Percentiles rank a stretch among this genome's conserved stretches.
Conservation (phyloP, 2,888 invertebrate genomes). For the Hypena proboscidalis region DNA sequence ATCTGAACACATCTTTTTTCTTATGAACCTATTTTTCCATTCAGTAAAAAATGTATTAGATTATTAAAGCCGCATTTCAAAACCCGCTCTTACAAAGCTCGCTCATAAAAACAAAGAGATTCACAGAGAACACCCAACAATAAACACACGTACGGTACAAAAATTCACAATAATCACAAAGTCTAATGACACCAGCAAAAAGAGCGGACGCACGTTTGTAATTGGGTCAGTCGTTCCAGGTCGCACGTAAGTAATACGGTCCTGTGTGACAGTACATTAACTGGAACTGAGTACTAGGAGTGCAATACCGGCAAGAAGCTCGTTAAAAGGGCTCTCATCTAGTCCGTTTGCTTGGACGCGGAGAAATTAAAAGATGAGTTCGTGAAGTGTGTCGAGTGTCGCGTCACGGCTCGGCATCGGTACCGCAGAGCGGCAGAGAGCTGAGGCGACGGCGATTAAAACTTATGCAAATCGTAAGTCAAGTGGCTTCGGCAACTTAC, state of each 20-base stretch:
- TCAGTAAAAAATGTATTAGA: too few relatives aligned
- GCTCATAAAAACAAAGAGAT: too few relatives aligned
- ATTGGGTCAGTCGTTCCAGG: background rate
- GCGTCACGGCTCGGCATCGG: background rate
- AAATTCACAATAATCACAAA: background rate
- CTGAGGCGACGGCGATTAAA: conserved; percentile 62
- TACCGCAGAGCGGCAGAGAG: background rate
- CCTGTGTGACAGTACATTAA: background rate
- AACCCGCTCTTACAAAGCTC: too few relatives aligned
- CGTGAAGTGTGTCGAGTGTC: conserved; percentile 45
- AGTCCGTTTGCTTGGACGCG: conserved; percentile 9
- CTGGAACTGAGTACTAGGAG: background rate
- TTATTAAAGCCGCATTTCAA: too few relatives aligned
- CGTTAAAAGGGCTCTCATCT: conserved; percentile 10
- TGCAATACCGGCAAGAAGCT: conserved; percentile 5
- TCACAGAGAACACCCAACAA: too few relatives aligned
- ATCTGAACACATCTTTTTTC: too few relatives aligned
- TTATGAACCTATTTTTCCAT: too few relatives aligned
- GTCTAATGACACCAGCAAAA: conserved; percentile 1
- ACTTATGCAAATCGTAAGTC: conserved; percentile 71
- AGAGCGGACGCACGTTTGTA: background rate
- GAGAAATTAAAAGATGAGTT: conserved; percentile 40
- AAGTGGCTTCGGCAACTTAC: conserved; percentile 59
- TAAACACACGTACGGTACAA: too few relatives aligned
- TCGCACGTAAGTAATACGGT: conserved; percentile 1